Conservation (phyloP, 2,888 invertebrate species). For the Agonopterix alstromeriana region DNA sequence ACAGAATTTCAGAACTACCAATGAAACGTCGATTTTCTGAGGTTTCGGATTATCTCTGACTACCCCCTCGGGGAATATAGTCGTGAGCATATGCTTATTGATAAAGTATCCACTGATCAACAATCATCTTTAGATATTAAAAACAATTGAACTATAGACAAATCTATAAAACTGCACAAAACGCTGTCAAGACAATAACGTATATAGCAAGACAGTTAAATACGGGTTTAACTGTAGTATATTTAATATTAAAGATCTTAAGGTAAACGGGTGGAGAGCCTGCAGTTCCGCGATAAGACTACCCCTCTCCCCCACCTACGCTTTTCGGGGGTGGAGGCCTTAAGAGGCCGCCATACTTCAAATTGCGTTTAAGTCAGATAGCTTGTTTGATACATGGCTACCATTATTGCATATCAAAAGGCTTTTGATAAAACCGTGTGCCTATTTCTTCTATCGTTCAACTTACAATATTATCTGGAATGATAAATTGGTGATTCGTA, state of each 20-base stretch:
- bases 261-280: conserved; percentile 71
- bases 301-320: conserved; percentile 33
- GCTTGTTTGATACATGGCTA: conserved; percentile 71
- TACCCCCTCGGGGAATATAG: too few relatives aligned
- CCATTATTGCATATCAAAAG: conserved; percentile 72
- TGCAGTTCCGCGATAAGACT: conserved; percentile 74
- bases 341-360: conserved; percentile 72
- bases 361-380: conserved; percentile 74
- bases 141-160: too few relatives aligned
- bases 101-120: too few relatives aligned
- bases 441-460: conserved; percentile 14
- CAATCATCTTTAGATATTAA: too few relatives aligned
- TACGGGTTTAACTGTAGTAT: conserved; percentile 64
- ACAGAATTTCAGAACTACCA: too few relatives aligned
- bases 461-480: conserved; percentile 20
- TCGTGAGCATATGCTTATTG: too few relatives aligned
- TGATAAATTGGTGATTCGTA: conserved; percentile 17
- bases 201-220: conserved; percentile 46
- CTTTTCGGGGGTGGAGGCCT: conserved; percentile 55
- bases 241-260: conserved; percentile 77
- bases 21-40: too few relatives aligned
- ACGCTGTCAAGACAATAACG: conserved; percentile 33
- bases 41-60: too few relatives aligned
- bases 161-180: neutral
- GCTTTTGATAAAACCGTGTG: conserved; percentile 54